Evolutionary conservation across 2,113 vertebrate genomes (phyloP).

Genomic region (Marcusenius ussheri): DNA sequence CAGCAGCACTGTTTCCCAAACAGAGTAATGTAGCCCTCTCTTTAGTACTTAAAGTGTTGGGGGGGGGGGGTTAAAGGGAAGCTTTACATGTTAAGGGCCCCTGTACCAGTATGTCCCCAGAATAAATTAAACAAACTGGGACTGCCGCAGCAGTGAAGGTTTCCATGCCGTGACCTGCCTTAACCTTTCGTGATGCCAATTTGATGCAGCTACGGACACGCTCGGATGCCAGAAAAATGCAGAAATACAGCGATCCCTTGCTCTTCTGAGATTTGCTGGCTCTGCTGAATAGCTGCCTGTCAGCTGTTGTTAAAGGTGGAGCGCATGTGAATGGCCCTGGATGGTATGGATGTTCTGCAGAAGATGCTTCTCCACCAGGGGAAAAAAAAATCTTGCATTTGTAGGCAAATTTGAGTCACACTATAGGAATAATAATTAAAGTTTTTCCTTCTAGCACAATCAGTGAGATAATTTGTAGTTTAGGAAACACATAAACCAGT

Average conservation of each 20-base stretch:
- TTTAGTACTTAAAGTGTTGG: not conserved
- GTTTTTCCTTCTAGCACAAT: not conserved
- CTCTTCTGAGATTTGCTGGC: not conserved
- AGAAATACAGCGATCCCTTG: not conserved
- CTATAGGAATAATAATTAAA: not conserved
- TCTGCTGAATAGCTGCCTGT: not conserved
- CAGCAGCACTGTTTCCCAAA: not conserved
- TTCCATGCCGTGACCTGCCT: not conserved
- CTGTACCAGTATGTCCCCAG: not conserved
- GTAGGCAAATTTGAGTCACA: not conserved
- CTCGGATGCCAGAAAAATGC: not conserved
- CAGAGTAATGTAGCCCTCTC: not conserved
- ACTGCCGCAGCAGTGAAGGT: not conserved
- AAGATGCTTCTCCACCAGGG: not conserved
- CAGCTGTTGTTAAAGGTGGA: not conserved
- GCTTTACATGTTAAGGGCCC: not conserved
- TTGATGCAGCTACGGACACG: not conserved
- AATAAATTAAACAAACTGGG: not conserved
- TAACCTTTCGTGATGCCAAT: not conserved
- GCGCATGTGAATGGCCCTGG: not conserved
- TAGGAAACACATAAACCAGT: not conserved
- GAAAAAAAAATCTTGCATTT: not conserved
- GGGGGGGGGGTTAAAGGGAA: not conserved
- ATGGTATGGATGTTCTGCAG: not conserved
- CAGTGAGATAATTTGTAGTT: not conserved